Evolutionary conservation across 2,113 vertebrate species (phyloP), one percentile per base, ranked within the genome.

Genomic region (Trichomycterus rosablanca): DNA sequence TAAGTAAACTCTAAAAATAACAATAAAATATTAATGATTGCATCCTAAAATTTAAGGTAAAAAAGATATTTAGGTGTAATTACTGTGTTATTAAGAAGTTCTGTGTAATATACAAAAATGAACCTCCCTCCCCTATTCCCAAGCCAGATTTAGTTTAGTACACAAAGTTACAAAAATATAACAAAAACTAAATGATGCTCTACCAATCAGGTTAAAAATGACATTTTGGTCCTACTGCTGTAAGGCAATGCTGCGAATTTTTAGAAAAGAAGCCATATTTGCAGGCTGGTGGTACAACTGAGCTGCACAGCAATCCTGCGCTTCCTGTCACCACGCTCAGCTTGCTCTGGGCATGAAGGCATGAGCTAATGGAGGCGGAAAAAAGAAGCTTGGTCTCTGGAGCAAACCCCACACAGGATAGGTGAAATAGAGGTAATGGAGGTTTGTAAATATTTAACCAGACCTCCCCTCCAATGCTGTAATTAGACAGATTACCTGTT

Each of bases 401-500:
- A 82, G 84, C 83, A 80, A 59, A 79, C n/a, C 86, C 77, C 84
- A 87, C 89, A 78, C 72, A 79, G 89, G 83, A 78, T 90, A 90
- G 89, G 88, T 95, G 94, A 97, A 92, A 86, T 82, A 74, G 87
- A 93, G 94, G 93, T 94, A 93, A 93, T 78, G 67, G 87, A 85
- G 82, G 78, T 89, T 89, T 84, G 89, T 92, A 79, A 91, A 90
- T 94, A 87, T 94, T 93, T 93, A 90, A 93, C 84, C 87, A 78
- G 84, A 86, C 88, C 89, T 89, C 87, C 91, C 85, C 86, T 90
- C 90, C 86, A 77, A 84, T 84, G 79, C 86, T 84, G 85, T 94
- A 94, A 98, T 97, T 97, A 96, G 92, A 89, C 90, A 93, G 88
- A 94, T 97, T 96, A 96, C 92, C 91, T 93, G 92, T 91, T 92